Conservation (phyloP, 2,797 vertebrate species). For the Natrix natrix region DNA sequence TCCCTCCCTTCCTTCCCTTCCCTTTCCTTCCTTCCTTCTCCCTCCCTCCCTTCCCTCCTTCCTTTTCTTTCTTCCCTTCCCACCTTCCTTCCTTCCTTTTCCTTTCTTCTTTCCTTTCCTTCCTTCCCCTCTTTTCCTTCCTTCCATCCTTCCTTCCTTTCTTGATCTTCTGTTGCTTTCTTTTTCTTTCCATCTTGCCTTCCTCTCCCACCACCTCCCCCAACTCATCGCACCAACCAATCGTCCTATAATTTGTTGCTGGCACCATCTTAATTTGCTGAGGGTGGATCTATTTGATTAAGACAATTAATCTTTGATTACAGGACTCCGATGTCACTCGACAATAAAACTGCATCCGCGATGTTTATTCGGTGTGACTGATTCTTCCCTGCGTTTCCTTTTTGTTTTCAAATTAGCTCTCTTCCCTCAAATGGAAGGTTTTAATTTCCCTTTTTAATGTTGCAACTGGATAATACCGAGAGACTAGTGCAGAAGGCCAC, state of each 20-base stretch:
- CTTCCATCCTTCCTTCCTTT: background rate
- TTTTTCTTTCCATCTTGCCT: background rate
- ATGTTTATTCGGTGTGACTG: background rate
- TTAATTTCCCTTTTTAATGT: background rate
- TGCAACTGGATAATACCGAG: no score
- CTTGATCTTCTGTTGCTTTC: background rate
- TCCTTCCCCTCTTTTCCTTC: accelerated
- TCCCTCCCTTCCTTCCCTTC: accelerated
- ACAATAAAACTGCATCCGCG: background rate
- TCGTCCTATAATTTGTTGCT: conserved; percentile 67
- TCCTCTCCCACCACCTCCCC: no score
- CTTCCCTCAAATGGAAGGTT: background rate
- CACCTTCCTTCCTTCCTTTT: no score
- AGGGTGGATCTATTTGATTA: conserved; percentile 69
- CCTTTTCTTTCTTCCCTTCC: no score
- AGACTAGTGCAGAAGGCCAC: background rate
- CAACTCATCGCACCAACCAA: background rate
- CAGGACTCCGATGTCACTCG: conserved; percentile 51
- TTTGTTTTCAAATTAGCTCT: background rate
- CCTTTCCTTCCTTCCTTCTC: accelerated
- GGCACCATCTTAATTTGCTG: conserved; percentile 64
- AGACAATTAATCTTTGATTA: conserved; percentile 72
- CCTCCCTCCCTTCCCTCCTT: no score
- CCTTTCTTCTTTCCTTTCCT: no score
- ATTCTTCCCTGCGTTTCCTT: background rate